Base-by-base conservation (phyloP, 2,797 vertebrate species). In the Tadarida brasiliensis region DNA sequence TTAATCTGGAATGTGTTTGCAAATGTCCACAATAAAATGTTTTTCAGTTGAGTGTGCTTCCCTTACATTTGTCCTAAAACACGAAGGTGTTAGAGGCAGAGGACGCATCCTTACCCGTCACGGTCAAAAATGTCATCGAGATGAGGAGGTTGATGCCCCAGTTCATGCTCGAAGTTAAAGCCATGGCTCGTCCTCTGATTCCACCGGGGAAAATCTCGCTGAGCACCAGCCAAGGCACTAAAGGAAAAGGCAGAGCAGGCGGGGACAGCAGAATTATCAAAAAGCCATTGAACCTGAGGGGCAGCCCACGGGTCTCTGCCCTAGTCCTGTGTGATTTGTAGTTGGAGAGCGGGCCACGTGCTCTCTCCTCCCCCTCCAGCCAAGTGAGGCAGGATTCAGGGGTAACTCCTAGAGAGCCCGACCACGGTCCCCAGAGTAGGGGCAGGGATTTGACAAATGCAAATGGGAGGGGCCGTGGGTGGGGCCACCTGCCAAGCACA, bases 121-220 rank as follows among this genome's bases (percentile, higher is more conserved):
- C 70, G 6, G 99, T 99, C 97, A 99, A 98, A 98, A 99, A 99
- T 0, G 99, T 99, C 98, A 99, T 98, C 30, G 99, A 99, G 96
- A 99, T 99, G 96, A 99, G 98, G 35, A 99, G 99, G 97, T 99
- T 99, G 83, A 99, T 99, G 93, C 99, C 99, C 99, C 99, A 99
- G 98, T 99, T 99, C 94, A 99, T 98, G 89, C 99, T 99, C 1
- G 99, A 99, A 65, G 99, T 99, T 97, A 99, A 98, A 57, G 99
- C 99, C 97, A 99, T 99, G 24, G 99, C 99, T 63, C 98, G 98
- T 97, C 99, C 99, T 98, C 99, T 98, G 95, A 99, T 99, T 56
- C 99, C 99, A 95, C 99, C 99, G 0, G 99, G 99, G 89, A 99
- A 99, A 97, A 99, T 99, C 98, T 99, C 99, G 49, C 99, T 99